Base-by-base conservation (phyloP, 2,888 invertebrate species). In the Platerodrilus igneus region DNA sequence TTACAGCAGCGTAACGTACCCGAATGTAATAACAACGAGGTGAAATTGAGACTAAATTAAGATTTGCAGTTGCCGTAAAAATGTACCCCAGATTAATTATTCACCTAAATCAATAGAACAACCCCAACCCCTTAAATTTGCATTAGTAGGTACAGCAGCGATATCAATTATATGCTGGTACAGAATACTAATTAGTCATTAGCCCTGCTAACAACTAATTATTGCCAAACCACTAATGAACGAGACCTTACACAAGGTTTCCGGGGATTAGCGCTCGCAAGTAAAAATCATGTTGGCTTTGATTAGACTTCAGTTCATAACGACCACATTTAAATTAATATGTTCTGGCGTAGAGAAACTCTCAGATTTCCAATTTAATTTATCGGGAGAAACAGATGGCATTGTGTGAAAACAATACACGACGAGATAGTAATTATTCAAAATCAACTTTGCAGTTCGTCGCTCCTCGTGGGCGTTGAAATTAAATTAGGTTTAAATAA, bases 401-500 rank as follows among this genome's bases (percentile, higher is more conserved):
- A 34, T 7, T 26, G 41, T 26, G 11, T 21, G 41, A 42, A 40
- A 38, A 38, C 39, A 39, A 44, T 39, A 36, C 15, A 36, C 31
- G n/a, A n/a, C 28, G 29, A 32, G 45, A 22, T 23, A 27, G 40
- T 46, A 46, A 46, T 46, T 46, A 46, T 46, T 46, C 38, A 41
- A 39, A 53, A 55, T 52, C 46, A 48, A 47, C 41, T 48, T 39
- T 46, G 44, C 43, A 19, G 38, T 48, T 48, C 44, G 50, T 50
- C 44, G 50, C 50, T 47, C 45, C 41, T 48, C 49, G 41, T 45
- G 37, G 44, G 48, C 45, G 49, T 33, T 32, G 47, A 48, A 51
- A 53, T 53, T 48, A 48, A 53, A 55, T 53, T 50, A 49, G 46
- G 41, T 47, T 45, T 45, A 48, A 52, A 53, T 50, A 50, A 52